phyloP scores from a whole-genome alignment of 23 tunicate genomes.

The Styela plicata region DNA sequence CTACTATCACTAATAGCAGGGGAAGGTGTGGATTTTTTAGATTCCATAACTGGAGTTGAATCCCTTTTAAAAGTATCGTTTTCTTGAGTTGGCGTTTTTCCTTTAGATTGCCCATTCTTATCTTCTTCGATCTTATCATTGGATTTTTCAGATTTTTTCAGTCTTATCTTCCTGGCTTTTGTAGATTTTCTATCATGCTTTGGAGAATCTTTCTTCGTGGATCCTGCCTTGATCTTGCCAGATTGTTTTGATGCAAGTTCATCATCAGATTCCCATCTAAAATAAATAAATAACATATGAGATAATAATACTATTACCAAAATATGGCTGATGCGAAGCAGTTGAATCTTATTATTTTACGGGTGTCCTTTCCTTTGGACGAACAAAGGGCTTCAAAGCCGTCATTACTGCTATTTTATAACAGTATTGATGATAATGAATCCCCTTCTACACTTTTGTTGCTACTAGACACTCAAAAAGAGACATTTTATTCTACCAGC shows the following conservation, averaged over 20 bases:
- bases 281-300: neutral
- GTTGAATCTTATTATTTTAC: too few species aligned
- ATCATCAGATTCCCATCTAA: slow-evolving; percentile 35
- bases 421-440: too few species aligned
- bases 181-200: neutral
- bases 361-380: too few species aligned
- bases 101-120: neutral
- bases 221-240: neutral
- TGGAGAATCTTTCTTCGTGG: neutral
- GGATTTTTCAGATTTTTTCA: slow-evolving; percentile 9
- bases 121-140: neutral
- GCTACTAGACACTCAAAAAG: too few species aligned
- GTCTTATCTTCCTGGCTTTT: slow-evolving; percentile 17
- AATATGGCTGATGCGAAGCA: too few species aligned
- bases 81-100: neutral
- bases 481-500: too few species aligned
- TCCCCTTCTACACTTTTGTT: too few species aligned
- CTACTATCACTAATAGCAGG: slow-evolving; percentile 16
- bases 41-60: neutral
- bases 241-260: neutral
- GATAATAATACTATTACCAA: neutral
- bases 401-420: too few species aligned
- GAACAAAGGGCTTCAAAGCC: too few species aligned
- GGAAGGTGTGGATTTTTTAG: neutral
- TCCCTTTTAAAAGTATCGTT: neutral